Evolutionary conservation across 37 sponge, comb jelly and placozoan genomes (phyloP).

Genomic region (Geodia barretti): DNA sequence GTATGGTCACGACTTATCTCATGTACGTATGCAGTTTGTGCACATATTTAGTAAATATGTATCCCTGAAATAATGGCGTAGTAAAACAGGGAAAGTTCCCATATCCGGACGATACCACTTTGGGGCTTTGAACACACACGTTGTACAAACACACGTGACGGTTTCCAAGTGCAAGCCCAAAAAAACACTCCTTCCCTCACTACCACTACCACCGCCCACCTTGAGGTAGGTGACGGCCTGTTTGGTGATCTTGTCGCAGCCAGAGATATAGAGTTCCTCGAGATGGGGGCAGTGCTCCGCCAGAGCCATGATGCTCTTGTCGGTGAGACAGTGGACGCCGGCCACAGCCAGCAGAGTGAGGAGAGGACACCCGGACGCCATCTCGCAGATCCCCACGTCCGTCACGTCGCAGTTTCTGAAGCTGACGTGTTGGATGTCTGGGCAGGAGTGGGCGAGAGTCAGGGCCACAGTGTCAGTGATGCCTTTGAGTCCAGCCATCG

Average conservation of each 20-base stretch:
- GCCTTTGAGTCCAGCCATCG: slow-evolving; percentile 62
- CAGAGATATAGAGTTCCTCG: slow-evolving; percentile 72
- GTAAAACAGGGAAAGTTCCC: no score
- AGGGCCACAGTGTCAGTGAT: slow-evolving; percentile 60
- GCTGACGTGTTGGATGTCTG: slow-evolving; percentile 42
- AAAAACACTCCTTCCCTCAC: no score
- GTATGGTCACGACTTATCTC: no score
- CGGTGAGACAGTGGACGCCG: slow-evolving; percentile 73
- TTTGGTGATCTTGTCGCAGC: slow-evolving; percentile 75
- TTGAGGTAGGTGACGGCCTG: slow-evolving; percentile 64
- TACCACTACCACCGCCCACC: no score
- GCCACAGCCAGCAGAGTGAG: slow-evolving; percentile 65
- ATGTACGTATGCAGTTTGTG: no score
- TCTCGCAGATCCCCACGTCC: slow-evolving; percentile 65
- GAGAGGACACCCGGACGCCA: slow-evolving; percentile 56
- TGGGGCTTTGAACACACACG: no score
- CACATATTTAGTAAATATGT: no score
- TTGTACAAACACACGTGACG: no score
- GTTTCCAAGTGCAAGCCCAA: no score
- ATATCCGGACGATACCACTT: no score
- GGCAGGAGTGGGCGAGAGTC: slow-evolving; percentile 56
- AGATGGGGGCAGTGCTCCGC: slow-evolving; percentile 73
- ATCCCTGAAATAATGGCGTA: no score
- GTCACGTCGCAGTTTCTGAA: slow-evolving; percentile 68
- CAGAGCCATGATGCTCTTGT: slow-evolving; percentile 65